phyloP scores from a whole-genome alignment of 2,113 vertebrate genomes.

The Sylvietta virens region DNA sequence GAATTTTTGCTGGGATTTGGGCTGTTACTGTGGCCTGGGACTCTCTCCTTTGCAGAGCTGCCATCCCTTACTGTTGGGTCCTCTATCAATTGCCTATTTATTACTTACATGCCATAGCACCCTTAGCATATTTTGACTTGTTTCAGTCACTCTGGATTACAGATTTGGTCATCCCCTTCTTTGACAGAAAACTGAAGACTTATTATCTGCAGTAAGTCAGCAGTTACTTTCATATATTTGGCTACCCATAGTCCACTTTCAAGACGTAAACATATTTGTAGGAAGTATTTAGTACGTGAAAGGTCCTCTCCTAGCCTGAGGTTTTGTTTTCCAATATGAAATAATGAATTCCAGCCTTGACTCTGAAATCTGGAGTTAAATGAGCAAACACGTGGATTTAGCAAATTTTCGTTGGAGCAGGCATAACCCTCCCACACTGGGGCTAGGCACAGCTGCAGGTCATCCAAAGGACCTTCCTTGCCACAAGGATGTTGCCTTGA shows the following conservation, averaged over 20 bases:
- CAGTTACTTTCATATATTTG: not conserved
- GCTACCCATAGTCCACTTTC: not conserved
- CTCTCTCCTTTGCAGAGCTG: not conserved
- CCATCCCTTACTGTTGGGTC: not conserved
- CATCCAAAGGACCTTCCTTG: not conserved
- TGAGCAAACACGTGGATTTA: not conserved
- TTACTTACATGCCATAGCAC: not conserved
- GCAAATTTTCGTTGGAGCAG: not conserved
- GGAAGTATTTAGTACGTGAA: not conserved
- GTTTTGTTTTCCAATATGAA: not conserved
- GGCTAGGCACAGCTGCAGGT: not conserved
- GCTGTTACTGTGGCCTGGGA: not conserved
- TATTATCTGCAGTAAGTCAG: not conserved
- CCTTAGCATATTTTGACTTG: not conserved
- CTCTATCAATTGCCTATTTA: not conserved
- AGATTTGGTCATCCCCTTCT: not conserved
- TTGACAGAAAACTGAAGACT: not conserved
- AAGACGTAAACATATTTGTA: not conserved
- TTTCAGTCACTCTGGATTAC: not conserved
- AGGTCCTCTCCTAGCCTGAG: not conserved
- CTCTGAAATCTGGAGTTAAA: not conserved
- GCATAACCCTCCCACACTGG: not conserved
- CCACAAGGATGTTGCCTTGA: not conserved
- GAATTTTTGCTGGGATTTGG: constrained; percentile 19
- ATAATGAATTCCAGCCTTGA: not conserved